Evolutionary conservation across 1,140 invertebrate species (phyloP).

Genomic region (Caenorhabditis brenneri): DNA sequence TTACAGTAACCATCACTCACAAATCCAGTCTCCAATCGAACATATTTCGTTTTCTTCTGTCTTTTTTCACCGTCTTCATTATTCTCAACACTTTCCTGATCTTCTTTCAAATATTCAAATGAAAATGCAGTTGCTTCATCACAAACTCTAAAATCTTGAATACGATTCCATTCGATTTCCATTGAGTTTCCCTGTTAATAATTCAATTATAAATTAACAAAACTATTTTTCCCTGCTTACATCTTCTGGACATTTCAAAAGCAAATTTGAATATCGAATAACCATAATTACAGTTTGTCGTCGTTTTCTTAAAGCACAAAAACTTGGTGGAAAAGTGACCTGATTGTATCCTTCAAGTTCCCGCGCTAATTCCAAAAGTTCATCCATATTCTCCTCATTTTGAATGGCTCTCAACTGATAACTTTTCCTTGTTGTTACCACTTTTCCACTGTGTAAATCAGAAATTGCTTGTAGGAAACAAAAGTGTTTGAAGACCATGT

Average conservation of each 20-base stretch:
- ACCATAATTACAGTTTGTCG: slow-evolving; percentile 10
- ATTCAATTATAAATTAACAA: not conserved
- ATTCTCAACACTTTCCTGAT: not conserved
- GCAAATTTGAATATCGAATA: slow-evolving; percentile 20
- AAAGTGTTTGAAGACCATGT: slow-evolving; percentile 56
- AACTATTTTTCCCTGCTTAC: slow-evolving; percentile 26
- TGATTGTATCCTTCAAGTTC: slow-evolving; percentile 41
- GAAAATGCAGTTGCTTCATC: slow-evolving; percentile 53
- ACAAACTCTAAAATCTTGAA: slow-evolving; percentile 37
- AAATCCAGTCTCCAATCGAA: slow-evolving; percentile 45
- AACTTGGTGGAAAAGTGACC: slow-evolving; percentile 37
- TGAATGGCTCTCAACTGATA: slow-evolving; percentile 70
- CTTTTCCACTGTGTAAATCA: slow-evolving; percentile 62
- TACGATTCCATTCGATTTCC: slow-evolving; percentile 45
- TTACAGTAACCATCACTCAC: slow-evolving; percentile 52
- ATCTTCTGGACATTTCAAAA: not conserved
- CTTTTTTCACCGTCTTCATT: too few species aligned
- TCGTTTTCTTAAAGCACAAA: not conserved
- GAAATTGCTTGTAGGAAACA: slow-evolving; percentile 68
- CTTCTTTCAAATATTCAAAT: slow-evolving; percentile 50
- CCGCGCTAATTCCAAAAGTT: slow-evolving; percentile 42
- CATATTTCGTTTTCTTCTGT: slow-evolving; percentile 46
- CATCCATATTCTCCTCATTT: slow-evolving; percentile 61
- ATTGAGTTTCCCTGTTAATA: slow-evolving; percentile 50
- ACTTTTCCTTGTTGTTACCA: slow-evolving; percentile 57